phyloP scores from a whole-genome alignment of 2,888 invertebrate genomes.

The Trilocha varians region DNA sequence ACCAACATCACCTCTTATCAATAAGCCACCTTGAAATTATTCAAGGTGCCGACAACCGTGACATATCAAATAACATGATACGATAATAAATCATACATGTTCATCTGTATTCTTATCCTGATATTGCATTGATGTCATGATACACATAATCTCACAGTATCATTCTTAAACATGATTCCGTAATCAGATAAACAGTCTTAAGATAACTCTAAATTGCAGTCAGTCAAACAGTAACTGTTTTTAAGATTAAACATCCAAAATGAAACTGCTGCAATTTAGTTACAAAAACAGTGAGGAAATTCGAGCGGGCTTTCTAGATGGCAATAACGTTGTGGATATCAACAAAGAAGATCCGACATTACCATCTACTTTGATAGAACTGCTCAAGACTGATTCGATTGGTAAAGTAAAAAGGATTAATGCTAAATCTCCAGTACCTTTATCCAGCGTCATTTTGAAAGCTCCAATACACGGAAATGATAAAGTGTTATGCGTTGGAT shows the following conservation, averaged over 20 bases:
- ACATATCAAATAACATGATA: too few relatives aligned
- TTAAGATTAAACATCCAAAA: conserved; percentile 27
- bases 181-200: not conserved
- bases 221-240: not conserved
- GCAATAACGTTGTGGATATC: conserved; percentile 76
- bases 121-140: not conserved
- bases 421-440: conserved; percentile 12
- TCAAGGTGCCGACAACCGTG: too few relatives aligned
- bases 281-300: conserved; percentile 56
- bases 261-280: conserved; percentile 80
- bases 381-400: conserved; percentile 40
- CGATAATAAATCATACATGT: too few relatives aligned
- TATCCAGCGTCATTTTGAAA: conserved; percentile 21
- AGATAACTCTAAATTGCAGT: not conserved
- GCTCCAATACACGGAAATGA: conserved; percentile 81
- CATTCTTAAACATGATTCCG: not conserved
- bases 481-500: conserved; percentile 85
- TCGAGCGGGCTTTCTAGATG: conserved; percentile 74
- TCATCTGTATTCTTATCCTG: not conserved
- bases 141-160: not conserved
- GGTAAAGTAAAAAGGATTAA: conserved; percentile 29
- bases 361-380: conserved; percentile 44
- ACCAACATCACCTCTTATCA: too few relatives aligned
- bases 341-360: conserved; percentile 66
- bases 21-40: too few relatives aligned